Percentiles rank a stretch among this genome's conserved stretches.
Conservation (phyloP, 2,888 invertebrate genomes). For the Chydorus sphaericus region DNA sequence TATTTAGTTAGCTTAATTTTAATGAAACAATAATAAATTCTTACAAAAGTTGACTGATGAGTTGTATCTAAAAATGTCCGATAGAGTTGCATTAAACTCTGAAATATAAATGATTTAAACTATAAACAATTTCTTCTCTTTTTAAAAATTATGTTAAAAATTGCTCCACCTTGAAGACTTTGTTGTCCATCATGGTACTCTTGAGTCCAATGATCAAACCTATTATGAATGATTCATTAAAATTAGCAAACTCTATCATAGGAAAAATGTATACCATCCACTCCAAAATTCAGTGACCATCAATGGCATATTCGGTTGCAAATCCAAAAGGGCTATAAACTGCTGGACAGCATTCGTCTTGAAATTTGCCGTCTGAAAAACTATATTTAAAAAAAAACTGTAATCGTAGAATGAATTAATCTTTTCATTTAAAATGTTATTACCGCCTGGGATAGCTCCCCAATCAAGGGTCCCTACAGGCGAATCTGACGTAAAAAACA, state of each 20-base stretch:
- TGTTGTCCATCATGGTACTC: not conserved
- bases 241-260: too few relatives aligned
- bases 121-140: too few relatives aligned
- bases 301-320: slow-evolving; percentile 37
- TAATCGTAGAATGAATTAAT: not conserved
- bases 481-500: slow-evolving; percentile 38
- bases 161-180: slow-evolving; percentile 4
- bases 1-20: too few relatives aligned
- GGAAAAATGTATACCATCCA: too few relatives aligned
- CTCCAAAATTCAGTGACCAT: slow-evolving; percentile 45
- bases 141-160: not conserved
- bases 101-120: too few relatives aligned
- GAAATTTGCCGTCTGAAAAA: slow-evolving; percentile 39
- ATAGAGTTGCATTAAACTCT: too few relatives aligned
- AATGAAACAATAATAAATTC: too few relatives aligned
- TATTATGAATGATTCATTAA: too few relatives aligned
- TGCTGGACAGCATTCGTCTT: slow-evolving; percentile 29
- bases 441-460: slow-evolving; percentile 29
- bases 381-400: not conserved
- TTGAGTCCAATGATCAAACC: not conserved
- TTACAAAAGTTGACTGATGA: too few relatives aligned
- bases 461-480: slow-evolving; percentile 25
- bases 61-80: too few relatives aligned
- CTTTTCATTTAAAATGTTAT: not conserved
- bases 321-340: slow-evolving; percentile 29